phyloP scores from a whole-genome alignment of 2,888 invertebrate genomes.

The Apeira syringaria region DNA sequence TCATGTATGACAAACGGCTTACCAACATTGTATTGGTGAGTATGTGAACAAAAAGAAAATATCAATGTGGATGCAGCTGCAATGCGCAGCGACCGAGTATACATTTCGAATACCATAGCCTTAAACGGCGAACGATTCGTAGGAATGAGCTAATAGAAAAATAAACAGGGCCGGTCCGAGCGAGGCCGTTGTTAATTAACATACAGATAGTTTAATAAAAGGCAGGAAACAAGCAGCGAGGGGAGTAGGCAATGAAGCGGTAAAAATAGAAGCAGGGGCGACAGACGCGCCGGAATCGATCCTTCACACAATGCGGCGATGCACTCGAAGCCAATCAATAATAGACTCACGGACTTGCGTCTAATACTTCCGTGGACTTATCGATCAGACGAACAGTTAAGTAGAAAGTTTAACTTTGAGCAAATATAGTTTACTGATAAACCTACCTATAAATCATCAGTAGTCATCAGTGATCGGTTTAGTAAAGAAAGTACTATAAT shows the following conservation, averaged over 20 bases:
- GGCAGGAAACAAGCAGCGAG: conserved; percentile 79
- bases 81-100: conserved; percentile 29
- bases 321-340: conserved; percentile 75
- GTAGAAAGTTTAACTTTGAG: background rate
- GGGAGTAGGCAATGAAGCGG: conserved; percentile 82
- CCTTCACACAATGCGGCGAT: conserved; percentile 67
- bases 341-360: conserved; percentile 41
- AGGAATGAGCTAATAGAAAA: conserved; percentile 69
- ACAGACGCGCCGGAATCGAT: conserved; percentile 73
- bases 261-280: conserved; percentile 81
- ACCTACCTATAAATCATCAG: too few species aligned
- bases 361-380: conserved; percentile 19
- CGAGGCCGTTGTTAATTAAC: conserved; percentile 81
- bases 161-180: conserved; percentile 65
- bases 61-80: conserved; percentile 42
- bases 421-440: too few species aligned
- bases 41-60: conserved; percentile 34
- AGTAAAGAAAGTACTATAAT: too few species aligned
- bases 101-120: conserved; percentile 44
- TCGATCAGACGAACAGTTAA: conserved; percentile 5
- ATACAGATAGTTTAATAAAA: conserved; percentile 83
- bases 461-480: too few species aligned
- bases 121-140: conserved; percentile 61
- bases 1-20: conserved; percentile 27
- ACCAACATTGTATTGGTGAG: conserved; percentile 27